Evolutionary conservation across 2,888 invertebrate genomes (phyloP).

Genomic region (Steinernema scapterisci): DNA sequence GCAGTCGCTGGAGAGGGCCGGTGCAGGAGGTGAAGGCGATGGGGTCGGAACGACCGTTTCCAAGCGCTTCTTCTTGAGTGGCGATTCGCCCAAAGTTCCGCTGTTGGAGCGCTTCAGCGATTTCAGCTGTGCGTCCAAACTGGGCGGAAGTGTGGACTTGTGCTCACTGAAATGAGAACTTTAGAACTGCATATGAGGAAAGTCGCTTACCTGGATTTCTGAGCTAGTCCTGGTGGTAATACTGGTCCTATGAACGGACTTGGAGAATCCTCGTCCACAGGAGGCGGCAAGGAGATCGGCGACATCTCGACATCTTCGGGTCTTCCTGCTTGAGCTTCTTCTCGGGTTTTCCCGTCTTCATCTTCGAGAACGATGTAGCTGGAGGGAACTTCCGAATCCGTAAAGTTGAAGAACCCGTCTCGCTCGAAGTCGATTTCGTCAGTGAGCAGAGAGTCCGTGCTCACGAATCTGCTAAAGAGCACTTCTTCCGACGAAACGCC

Average conservation of each 20-base stretch:
- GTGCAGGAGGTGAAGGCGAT: not conserved
- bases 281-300: no score
- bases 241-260: not conserved
- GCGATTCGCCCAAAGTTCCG: not conserved
- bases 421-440: conserved; percentile 19
- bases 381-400: not conserved
- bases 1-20: not conserved
- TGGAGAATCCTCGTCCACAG: not conserved
- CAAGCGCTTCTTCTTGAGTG: not conserved
- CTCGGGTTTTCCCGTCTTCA: not conserved
- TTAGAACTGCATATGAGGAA: not conserved
- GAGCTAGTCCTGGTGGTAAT: not conserved
- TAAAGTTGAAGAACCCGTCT: conserved; percentile 3
- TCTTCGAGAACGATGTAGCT: conserved; percentile 12
- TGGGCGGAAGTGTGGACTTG: not conserved
- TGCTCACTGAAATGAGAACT: not conserved
- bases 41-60: not conserved
- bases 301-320: not conserved
- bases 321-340: not conserved
- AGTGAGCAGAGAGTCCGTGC: conserved; percentile 5
- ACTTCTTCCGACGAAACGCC: conserved; percentile 28
- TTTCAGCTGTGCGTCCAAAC: conserved; percentile 11
- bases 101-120: not conserved
- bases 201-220: not conserved
- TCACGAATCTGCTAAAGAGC: conserved; percentile 15